A percentile compares a stretch with the other conserved stretches of the same genome.
Evolutionary conservation across 2,113 vertebrate species (phyloP).

Genomic region (Todiramphus saurophagus): DNA sequence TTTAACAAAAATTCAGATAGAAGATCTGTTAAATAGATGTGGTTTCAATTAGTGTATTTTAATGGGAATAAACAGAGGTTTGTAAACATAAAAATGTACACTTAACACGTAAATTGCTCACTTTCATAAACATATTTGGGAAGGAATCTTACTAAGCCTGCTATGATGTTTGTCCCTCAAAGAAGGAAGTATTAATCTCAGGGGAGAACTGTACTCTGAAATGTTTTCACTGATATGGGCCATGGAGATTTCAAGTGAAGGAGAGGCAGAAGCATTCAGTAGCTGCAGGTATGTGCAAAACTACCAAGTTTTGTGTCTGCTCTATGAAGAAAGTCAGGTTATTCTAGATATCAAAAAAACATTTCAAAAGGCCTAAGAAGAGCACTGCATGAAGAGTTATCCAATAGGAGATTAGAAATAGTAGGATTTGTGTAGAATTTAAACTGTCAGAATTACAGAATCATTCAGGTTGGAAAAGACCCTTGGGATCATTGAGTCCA

Average conservation of each 20-base stretch:
- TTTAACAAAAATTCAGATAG: neutral
- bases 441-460: neutral
- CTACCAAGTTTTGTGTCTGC: neutral
- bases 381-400: neutral
- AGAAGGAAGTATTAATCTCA: neutral
- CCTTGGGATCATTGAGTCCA: no score
- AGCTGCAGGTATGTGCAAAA: neutral
- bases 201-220: neutral
- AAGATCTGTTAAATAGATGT: neutral
- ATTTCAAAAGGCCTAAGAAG: neutral
- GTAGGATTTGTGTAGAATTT: neutral
- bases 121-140: neutral
- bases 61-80: neutral
- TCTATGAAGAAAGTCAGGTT: neutral
- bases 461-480: no score
- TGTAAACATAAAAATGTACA: neutral
- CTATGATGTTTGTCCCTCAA: neutral
- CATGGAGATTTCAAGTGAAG: neutral
- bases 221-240: neutral
- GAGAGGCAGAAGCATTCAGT: neutral
- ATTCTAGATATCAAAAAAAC: neutral
- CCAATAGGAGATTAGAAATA: neutral
- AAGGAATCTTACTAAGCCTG: neutral
- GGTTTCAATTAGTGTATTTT: neutral
- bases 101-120: neutral